These are phyloP conservation scores for Maccullochella peelii DNA, from an alignment of 2,113 vertebrate species.

Conservation along the genomic window DNA sequence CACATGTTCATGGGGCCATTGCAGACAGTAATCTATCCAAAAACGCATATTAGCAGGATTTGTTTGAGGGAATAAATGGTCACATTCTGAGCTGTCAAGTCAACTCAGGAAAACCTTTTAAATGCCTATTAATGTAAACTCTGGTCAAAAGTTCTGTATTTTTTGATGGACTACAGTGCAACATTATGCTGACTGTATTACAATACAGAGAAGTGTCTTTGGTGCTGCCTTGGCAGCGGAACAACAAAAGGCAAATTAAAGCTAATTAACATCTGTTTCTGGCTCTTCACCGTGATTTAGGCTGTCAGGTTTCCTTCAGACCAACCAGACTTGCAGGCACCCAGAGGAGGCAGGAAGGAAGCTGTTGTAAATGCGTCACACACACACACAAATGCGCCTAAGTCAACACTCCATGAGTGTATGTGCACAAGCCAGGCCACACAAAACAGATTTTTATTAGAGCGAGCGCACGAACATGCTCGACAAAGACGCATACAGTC, in stretches of 20 bases:
- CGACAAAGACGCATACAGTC: not conserved
- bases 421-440: not conserved
- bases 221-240: slow-evolving; percentile 65
- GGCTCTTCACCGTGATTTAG: slow-evolving; percentile 76
- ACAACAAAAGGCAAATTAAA: slow-evolving; percentile 82
- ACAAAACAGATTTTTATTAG: slow-evolving; percentile 18
- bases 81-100: not conserved
- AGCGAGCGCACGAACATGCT: not conserved
- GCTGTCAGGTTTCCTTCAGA: slow-evolving; percentile 76
- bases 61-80: not conserved
- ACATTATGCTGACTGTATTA: slow-evolving; percentile 34
- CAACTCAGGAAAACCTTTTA: not conserved
- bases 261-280: slow-evolving; percentile 83
- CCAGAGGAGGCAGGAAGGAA: slow-evolving; percentile 76
- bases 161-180: not conserved
- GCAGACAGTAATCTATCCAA: not conserved
- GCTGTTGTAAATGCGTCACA: slow-evolving; percentile 52
- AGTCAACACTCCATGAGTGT: slow-evolving; percentile 33
- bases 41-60: not conserved
- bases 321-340: slow-evolving; percentile 60
- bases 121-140: not conserved
- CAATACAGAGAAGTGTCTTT: slow-evolving; percentile 56
- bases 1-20: not conserved
- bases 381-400: not conserved
- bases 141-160: not conserved